Base-by-base conservation (phyloP, 2,113 vertebrate genomes). In the Calonectris borealis region DNA sequence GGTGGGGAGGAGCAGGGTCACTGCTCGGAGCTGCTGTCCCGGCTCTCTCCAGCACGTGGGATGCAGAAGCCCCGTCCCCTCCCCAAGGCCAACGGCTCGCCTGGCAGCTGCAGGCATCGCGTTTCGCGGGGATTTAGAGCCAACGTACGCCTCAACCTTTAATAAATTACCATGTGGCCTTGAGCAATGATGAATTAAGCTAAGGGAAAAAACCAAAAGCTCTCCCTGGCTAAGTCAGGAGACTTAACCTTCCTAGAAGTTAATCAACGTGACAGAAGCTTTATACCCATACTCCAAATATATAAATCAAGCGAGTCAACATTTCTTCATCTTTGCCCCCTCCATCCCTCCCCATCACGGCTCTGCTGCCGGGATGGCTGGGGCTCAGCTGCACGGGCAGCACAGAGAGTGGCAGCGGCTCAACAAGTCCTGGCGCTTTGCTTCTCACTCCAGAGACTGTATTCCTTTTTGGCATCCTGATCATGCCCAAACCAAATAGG, bases 181-280 rank as follows among this genome's bases (percentile, higher is more conserved):
- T 83, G 66, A 96, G 95, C 92, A 66, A 86, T 71, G 82, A 97
- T 42, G 60, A 94, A 95, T 93, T 88, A 93, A 94, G 73, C 85
- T 40, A 66, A 55, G 24, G 49, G 40, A 49, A 85, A 92, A 90
- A 83, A n/a, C 18, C 29, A 55, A 93, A 94, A 88, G 22, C 42
- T 83, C 57, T 72, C 49, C 22, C 49, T 79, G 83, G 73, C 54
- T 91, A 80, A 77, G 58, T 64, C 83, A 62, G 51, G 27, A 75
- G 84, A 79, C n/a, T 94, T 62, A 86, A 80, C 52, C 65, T 87
- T 93, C 44, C 89, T n/a, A 87, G 85, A 83, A 93, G 83, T 95
- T 96, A 94, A 97, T 86, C 80, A 90, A 76, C 2, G 0, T 90
- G 97, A 95, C 77, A 87, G 77, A 89, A 86, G 90, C 70, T 93